Base-by-base conservation (phyloP, 2,888 invertebrate species). In the Camponotus fellah region DNA sequence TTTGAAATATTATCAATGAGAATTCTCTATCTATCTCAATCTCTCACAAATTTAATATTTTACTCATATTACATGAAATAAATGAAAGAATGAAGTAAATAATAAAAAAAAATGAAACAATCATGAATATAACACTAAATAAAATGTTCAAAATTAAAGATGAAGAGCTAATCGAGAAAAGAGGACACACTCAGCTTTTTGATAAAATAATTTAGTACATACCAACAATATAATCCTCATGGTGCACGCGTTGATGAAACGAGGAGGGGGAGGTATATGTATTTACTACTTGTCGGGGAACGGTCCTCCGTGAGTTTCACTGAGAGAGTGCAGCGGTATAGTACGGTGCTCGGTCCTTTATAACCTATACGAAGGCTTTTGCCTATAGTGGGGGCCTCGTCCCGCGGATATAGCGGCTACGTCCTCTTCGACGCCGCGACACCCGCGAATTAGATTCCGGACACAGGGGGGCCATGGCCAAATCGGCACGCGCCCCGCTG, bases 171-270 rank as follows among this genome's bases (percentile, higher is more conserved):
- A 32, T 62, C 8, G 17, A 40, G n/a, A 10, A 37, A 37, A 17
- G 5, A 4, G 6, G 0, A 8, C 14, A 17, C 12, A 5, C 5
- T 34, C 53, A 37, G 14, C 2, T 46, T 64, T 2, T 46, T 26
- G 5, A 60, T 12, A 79, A 17, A 46, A 71, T 60, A 60, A 80
- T 40, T 69, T 49, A 32, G 75, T 86, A 94, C 94, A 83, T 93
- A 94, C 94, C 94, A 94, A 88, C 90, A 94, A 87, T 90, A 93
- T 92, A 92, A 94, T 94, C 94, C 93, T 94, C 94, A 94, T 94
- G 92, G 90, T 92, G 93, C 86, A 86, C 90, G 79, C 85, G 89
- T 89, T 32, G 84, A 60, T 74, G 85, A 53, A n/a, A 68, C 49
- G 71, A 86, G 82, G 82, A 85, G 85, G 85, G 64, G 79, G 74